These are phyloP conservation scores for Pantherophis alleghaniensis DNA, from an alignment of 2,797 vertebrate genomes.

Conservation along the genomic window DNA sequence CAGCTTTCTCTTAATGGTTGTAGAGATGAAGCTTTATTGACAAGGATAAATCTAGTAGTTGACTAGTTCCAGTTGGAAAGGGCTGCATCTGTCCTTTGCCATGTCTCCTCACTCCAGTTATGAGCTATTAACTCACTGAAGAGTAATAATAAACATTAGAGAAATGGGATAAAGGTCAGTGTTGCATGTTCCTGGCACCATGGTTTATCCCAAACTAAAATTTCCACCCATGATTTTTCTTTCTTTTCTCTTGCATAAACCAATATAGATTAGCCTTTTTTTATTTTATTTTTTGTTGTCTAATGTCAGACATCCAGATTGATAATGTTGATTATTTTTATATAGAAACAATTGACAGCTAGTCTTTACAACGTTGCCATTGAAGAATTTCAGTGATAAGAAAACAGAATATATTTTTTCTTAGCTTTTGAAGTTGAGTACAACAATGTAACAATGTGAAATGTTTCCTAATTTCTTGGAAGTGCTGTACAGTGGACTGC, in stretches of 20 bases:
- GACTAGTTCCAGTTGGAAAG: background rate
- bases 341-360: slow-evolving; percentile 2
- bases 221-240: slow-evolving; percentile 26
- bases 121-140: background rate
- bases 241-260: background rate
- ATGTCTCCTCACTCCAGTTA: background rate
- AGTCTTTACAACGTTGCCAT: background rate
- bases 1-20: background rate
- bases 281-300: background rate
- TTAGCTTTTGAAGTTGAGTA: background rate
- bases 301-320: slow-evolving; percentile 33
- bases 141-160: slow-evolving; percentile 11
- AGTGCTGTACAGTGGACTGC: background rate
- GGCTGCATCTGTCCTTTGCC: background rate
- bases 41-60: fast-evolving
- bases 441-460: background rate
- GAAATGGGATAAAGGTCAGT: slow-evolving; percentile 18
- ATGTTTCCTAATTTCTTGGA: slow-evolving; percentile 11
- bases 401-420: slow-evolving; percentile 11
- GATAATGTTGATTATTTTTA: slow-evolving; percentile 16
- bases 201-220: background rate
- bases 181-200: background rate
- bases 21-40: background rate
- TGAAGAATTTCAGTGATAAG: background rate
- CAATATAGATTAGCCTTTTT: background rate